phyloP scores from a whole-genome alignment of 2,888 invertebrate species.

The Nymphalis urticae region DNA sequence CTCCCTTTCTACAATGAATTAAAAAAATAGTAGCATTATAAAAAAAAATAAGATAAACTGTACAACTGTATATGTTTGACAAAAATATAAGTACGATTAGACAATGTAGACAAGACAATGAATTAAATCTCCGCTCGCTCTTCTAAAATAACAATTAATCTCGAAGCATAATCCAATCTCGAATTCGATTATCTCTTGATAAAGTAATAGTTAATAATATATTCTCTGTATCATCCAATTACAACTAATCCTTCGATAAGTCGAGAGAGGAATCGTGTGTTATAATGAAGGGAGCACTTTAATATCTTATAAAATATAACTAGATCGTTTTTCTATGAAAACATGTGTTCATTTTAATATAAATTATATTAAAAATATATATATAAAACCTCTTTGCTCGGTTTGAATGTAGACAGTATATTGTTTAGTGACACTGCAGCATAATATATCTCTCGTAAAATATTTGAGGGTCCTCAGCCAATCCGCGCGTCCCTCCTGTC shows the following conservation, averaged over 20 bases:
- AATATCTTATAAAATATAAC: not conserved
- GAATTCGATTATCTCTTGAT: conserved; percentile 19
- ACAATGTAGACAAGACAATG: conserved; percentile 10
- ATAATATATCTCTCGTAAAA: conserved; percentile 37
- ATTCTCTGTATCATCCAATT: conserved; percentile 14
- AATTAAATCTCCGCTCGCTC: conserved; percentile 11
- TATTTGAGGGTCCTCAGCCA: conserved; percentile 36
- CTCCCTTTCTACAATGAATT: no score
- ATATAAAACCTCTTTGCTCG: not conserved
- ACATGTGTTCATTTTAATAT: no score
- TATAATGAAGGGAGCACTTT: not conserved
- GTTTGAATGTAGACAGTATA: conserved; percentile 8
- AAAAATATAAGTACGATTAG: not conserved
- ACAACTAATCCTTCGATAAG: conserved; percentile 4
- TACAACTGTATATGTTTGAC: no score
- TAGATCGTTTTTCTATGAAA: no score
- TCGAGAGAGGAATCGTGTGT: not conserved
- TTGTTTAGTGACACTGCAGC: conserved; percentile 22
- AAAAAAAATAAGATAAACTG: no score
- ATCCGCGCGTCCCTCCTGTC: conserved; percentile 32
- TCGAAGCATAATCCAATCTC: conserved; percentile 13
- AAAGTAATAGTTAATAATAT: conserved; percentile 14
- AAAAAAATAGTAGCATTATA: no score
- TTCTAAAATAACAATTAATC: conserved; percentile 21
- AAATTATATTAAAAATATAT: not conserved